Evolutionary conservation across 2,113 vertebrate species (phyloP).

Genomic region (Murina feae): DNA sequence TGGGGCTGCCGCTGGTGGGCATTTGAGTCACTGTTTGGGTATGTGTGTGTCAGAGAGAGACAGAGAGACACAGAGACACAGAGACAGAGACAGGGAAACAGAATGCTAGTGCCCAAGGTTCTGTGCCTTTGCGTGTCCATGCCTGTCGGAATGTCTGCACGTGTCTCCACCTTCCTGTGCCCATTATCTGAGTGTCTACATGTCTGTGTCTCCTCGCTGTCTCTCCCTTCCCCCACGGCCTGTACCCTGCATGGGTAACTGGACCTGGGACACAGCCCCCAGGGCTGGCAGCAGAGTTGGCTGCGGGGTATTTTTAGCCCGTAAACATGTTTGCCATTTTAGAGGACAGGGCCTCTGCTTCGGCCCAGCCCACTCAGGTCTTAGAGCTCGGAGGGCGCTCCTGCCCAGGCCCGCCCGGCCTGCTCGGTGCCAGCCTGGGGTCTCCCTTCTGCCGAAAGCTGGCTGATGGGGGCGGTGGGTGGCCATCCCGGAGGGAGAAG

Average conservation of each 20-base stretch:
- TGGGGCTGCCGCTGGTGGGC: not conserved
- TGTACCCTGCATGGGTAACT: slow-evolving; percentile 66
- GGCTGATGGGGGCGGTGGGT: not conserved
- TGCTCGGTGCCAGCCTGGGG: not conserved
- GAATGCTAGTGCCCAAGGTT: not conserved
- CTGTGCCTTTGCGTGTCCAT: slow-evolving; percentile 22
- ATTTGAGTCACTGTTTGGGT: not conserved
- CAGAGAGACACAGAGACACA: not conserved
- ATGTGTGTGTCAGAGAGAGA: not conserved
- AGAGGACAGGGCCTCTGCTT: slow-evolving; percentile 64
- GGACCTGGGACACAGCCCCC: slow-evolving; percentile 73
- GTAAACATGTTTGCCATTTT: slow-evolving; percentile 78
- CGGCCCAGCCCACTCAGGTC: slow-evolving; percentile 61
- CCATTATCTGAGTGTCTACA: not conserved
- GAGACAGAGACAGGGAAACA: not conserved
- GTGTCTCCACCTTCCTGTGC: slow-evolving; percentile 32
- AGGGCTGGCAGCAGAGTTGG: slow-evolving; percentile 64
- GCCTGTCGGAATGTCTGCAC: slow-evolving; percentile 31
- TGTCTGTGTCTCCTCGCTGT: not conserved
- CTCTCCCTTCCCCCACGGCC: slow-evolving; percentile 24
- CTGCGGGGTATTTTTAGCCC: slow-evolving; percentile 74
- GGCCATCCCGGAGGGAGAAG: not conserved
- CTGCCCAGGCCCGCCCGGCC: not conserved
- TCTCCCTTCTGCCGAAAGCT: not conserved
- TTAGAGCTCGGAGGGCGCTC: not conserved